Base-by-base conservation (phyloP, 2,797 vertebrate species). In the Manis crassicaudata region DNA sequence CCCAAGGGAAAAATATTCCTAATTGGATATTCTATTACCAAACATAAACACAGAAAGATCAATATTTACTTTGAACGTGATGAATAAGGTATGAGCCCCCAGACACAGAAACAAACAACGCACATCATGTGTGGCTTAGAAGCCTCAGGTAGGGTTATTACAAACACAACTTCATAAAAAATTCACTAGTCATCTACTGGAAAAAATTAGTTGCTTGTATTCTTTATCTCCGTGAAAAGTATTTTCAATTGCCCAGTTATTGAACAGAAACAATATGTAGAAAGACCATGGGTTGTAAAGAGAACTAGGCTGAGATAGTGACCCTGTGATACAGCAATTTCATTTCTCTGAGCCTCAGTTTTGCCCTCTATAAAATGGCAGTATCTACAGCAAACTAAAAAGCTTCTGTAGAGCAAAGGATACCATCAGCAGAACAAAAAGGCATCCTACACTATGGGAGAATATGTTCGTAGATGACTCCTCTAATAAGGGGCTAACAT, bases 191-290 rank as follows among this genome's bases (percentile, higher is more conserved):
- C 75, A 84, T 35, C 54, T 81, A 50, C n/a, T 81, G 46, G 18
- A 65, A 32, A 95, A 82, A 92, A 84, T 21, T 7, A 88, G 6
- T 77, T 54, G 35, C 25, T 88, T 82, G 11, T 21, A 54, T 83
- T 93, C n/a, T 77, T 88, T 70, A 54, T 35, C 68, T 65, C 54
- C 65, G 65, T 29, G 70, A 93, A 80, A 0, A 35, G 29, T 35
- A 93, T 90, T 95, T 96, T 70, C 76, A 86, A 93, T 86, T 62
- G 20, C 40, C 80, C 73, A 37, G 35, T 63, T 70, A 93, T 63
- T 75, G 60, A 85, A 14, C 6, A 81, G 50, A 92, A 94, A 83
- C 8, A 76, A n/a, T 32, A 85, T 1, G 18, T 43, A 63, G 58
- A 88, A 85, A 76, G 54, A 58, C 17, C 18, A 60, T 54, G 14